Conservation (phyloP, 1,140 invertebrate genomes). For the Agrypnia vestita region DNA sequence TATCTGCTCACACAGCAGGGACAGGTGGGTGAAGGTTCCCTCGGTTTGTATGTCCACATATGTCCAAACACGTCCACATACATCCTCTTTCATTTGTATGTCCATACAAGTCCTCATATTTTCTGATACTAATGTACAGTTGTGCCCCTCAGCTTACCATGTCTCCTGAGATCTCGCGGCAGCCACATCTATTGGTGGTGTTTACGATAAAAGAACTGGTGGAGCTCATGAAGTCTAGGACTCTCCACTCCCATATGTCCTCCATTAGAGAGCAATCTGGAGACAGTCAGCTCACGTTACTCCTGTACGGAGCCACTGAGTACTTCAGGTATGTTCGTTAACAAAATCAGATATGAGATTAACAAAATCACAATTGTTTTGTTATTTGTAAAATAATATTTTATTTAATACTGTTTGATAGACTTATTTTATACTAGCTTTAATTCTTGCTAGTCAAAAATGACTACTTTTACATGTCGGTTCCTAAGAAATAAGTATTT, state of each 20-base stretch:
- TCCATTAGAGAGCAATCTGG: conserved; percentile 46
- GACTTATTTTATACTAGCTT: no score
- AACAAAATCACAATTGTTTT: background rate
- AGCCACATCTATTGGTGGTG: conserved; percentile 63
- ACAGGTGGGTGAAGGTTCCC: conserved; percentile 4
- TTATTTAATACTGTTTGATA: no score
- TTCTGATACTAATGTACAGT: no score
- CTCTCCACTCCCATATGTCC: conserved; percentile 58
- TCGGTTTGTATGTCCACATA: no score
- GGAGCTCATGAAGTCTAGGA: conserved; percentile 48
- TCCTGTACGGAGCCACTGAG: conserved; percentile 64
- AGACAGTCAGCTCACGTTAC: conserved; percentile 62
- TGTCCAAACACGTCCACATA: no score
- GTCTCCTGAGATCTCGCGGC: conserved; percentile 30
- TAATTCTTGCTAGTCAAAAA: no score
- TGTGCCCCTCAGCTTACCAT: background rate
- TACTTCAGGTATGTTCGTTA: conserved; percentile 69
- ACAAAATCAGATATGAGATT: no score
- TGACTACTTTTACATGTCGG: no score
- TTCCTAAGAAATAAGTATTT: no score
- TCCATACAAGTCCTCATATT: no score
- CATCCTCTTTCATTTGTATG: no score
- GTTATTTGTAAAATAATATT: no score
- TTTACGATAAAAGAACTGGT: conserved; percentile 59
- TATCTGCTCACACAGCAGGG: conserved; percentile 7